Evolutionary conservation across 2,888 invertebrate genomes (phyloP).

Genomic region (Eupelmus urozonus): DNA sequence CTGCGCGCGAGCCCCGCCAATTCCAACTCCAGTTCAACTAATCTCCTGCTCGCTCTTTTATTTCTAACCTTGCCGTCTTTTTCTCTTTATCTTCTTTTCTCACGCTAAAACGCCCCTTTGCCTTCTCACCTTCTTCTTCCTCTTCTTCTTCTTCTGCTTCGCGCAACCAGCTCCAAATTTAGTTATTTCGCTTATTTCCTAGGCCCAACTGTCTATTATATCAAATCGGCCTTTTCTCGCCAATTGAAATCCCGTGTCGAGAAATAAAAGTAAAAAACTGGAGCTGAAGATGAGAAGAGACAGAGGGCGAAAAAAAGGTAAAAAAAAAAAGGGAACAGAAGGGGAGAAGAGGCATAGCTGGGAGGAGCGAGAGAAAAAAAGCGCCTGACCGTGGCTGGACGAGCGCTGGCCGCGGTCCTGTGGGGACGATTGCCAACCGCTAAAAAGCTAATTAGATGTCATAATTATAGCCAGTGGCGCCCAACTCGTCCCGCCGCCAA

Average conservation of each 20-base stretch:
- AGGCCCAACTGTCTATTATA: no score
- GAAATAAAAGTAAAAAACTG: no score
- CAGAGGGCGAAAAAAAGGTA: not conserved
- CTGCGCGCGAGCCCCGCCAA: not conserved
- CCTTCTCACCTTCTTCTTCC: not conserved
- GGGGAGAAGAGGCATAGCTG: constrained; percentile 13
- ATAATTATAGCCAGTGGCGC: constrained; percentile 74
- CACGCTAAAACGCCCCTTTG: no score
- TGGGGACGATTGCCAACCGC: constrained; percentile 68
- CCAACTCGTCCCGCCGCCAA: constrained; percentile 63
- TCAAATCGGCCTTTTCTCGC: no score
- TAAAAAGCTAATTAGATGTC: constrained; percentile 77
- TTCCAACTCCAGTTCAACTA: no score
- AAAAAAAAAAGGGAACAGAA: not conserved
- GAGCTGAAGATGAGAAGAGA: no score
- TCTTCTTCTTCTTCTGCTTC: no score
- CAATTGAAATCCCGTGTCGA: no score
- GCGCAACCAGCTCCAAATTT: not conserved
- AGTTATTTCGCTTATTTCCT: not conserved
- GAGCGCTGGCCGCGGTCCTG: no score
- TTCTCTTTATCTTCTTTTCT: no score
- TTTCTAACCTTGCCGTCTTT: not conserved
- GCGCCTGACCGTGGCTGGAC: constrained; percentile 59
- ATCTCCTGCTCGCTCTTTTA: not conserved
- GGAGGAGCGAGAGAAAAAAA: constrained; percentile 26